Base-by-base conservation (phyloP, 37 sponge, comb jelly and placozoan genomes). In the Crambe crambe region DNA sequence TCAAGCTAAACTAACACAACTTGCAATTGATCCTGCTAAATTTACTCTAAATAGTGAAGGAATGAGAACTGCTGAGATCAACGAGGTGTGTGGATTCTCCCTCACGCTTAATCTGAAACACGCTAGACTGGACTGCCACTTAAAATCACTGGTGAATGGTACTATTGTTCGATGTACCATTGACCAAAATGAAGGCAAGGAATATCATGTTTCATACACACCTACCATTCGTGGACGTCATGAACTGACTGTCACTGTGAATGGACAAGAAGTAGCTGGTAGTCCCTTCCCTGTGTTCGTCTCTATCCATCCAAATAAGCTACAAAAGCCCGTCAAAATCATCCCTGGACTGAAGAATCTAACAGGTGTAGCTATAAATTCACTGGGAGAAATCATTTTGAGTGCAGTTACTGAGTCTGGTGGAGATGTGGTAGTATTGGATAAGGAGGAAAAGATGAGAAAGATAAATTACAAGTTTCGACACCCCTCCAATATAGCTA, bases 301-400 rank as follows among this genome's bases (percentile, higher is more conserved):
- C n/a, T n/a, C n/a, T n/a, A n/a, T n/a, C n/a, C n/a, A n/a, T n/a
- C n/a, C n/a, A n/a, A n/a, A n/a, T n/a, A n/a, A n/a, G n/a, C n/a
- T n/a, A n/a, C n/a, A n/a, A n/a, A n/a, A n/a, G n/a, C n/a, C 20
- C 61, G n/a, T n/a, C n/a, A n/a, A n/a, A n/a, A n/a, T n/a, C n/a
- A n/a, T n/a, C n/a, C n/a, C n/a, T n/a, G n/a, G 76, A 1, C 22
- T 61, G 38, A 56, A 76, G 12, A 30, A 31, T 15, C 76, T 61
- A 0, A 37, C 26, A 5, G 67, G 47, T 5, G 66, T 78, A 20
- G 41, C 67, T 1, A 18, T 62, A n/a, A 78, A 78, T 67, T 42
- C 42, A 32, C 67, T 62, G 10, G 67, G 43, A 42, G 78, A 66
- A 40, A 65, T 64, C 25, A 67, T 66, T 9, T 65, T 64, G 3